Evolutionary conservation across 1,140 invertebrate genomes (phyloP), one percentile per base, ranked within the genome.

Genomic region (Lordiphosa clarofinis): DNA sequence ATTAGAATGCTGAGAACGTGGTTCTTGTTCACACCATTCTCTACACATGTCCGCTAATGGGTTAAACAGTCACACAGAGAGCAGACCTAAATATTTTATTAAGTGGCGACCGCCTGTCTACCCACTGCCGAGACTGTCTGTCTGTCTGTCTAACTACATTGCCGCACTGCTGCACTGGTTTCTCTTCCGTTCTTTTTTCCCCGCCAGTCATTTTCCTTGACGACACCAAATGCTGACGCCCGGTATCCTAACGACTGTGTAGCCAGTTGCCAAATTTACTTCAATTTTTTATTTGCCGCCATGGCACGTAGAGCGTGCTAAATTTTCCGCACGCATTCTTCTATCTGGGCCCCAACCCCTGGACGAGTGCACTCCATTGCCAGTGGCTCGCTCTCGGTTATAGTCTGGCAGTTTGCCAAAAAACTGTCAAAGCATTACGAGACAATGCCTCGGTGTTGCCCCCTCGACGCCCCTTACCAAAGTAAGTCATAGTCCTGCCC

Each of bases 201-300:
- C 11, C n/a, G 11, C 11, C 31, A 1, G 5, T 31, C 6, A 31
- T 46, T 46, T 46, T 31, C 52, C 55, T 61, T 61, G 67, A 66
- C 58, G 54, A 62, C 39, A 47, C 48, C 35, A 28, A 64, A 55
- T 48, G 70, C 74, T 73, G 65, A 57, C 66, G 70, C 75, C 70
- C 33, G 48, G 53, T 38, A 57, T 58, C 55, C 61, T 69, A 71
- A 71, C 67, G 58, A 71, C 73, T 72, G 49, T 72, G 62, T 66
- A 82, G 72, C 53, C 72, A 81, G 76, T 81, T 82, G 76, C 78
- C 76, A 82, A 82, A 82, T 84, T 82, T 82, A 82, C 78, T 82
- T 82, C 59, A 72, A 75, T 82, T 84, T 81, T 84, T 82, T 82
- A 73, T 73, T 84, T 84, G 72, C 43, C 58, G 64, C 46, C 52